Evolutionary conservation across 2,113 vertebrate genomes (phyloP), one percentile per base, ranked within the genome.

Genomic region (Acanthisitta chloris): DNA sequence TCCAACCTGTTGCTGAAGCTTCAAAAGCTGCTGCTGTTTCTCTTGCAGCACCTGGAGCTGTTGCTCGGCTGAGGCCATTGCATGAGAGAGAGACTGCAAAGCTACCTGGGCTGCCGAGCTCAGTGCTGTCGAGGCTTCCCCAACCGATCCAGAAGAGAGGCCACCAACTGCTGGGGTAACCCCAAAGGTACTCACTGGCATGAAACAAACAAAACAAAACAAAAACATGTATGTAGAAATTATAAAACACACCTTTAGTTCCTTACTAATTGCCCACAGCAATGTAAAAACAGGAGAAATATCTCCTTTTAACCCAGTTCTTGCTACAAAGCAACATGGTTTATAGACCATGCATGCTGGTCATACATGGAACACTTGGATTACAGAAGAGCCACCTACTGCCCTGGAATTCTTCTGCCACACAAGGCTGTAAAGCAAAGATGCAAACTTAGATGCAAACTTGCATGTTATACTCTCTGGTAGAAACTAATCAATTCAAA

Each of bases 11-110:
- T 99, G 99, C 98, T 99, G 99, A 98, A 99, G 99, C 98, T 99
- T 99, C 96, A 99, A 98, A 97, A 99, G 98, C 98, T 99, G 99
- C 98, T 99, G 99, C 96, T 99, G 99, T 98, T 99, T 99, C 98
- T 99, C 99, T 99, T 99, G 99, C 97, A 99, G 98, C 95, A 99
- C 99, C 98, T 99, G 99, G 70, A 99, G 98, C 98, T 99, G 99
- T 98, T 99, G 99, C 98, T 99, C 99, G 19, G 99, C 99, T 91
- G 99, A 99, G 94, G 99, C 99, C 99, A 99, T 99, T 98, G 99
- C 99, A 94, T 99, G 99, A 94, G 99, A 99, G 96, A 99, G 98
- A 49, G 99, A 99, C 98, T 99, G 99, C 93, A 99, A 99, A 74
- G 99, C 99, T 98, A 99, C 99, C 98, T 99, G 99, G 62, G 99